These are phyloP conservation scores for Ochlodes sylvanus DNA, from an alignment of 2,888 invertebrate species.

Conservation along the genomic window DNA sequence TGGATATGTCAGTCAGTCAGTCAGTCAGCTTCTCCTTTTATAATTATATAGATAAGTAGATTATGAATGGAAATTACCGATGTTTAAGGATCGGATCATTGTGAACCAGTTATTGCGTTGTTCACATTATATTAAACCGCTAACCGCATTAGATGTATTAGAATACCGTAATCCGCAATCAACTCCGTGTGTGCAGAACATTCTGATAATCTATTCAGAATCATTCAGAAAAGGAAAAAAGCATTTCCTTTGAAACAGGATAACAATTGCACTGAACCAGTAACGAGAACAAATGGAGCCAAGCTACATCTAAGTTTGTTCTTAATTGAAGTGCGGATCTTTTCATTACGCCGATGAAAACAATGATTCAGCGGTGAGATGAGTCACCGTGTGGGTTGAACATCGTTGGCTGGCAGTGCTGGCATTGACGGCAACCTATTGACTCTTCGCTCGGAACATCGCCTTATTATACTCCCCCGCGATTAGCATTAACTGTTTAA, in stretches of 20 bases:
- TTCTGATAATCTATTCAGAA: background rate
- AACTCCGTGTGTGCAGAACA: background rate
- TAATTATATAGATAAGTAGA: no score
- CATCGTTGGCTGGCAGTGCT: slow-evolving; percentile 38
- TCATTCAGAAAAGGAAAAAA: background rate
- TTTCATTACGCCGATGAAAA: slow-evolving; percentile 63
- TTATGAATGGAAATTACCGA: background rate
- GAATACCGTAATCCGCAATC: slow-evolving; percentile 13
- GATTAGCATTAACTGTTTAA: slow-evolving; percentile 20
- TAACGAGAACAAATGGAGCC: background rate
- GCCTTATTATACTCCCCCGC: slow-evolving; percentile 36
- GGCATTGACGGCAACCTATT: slow-evolving; percentile 38
- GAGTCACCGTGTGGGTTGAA: slow-evolving; percentile 59
- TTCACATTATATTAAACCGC: slow-evolving; percentile 6
- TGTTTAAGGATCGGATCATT: background rate
- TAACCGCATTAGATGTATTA: slow-evolving; percentile 9
- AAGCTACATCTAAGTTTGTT: slow-evolving; percentile 23
- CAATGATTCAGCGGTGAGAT: slow-evolving; percentile 69
- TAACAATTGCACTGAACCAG: slow-evolving; percentile 7
- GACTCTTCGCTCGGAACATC: slow-evolving; percentile 38
- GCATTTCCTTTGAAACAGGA: background rate
- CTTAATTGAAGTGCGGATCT: slow-evolving; percentile 47
- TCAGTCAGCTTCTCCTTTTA: no score
- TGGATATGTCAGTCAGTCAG: no score
- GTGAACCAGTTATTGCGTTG: background rate